Percentiles rank a stretch among this genome's conserved stretches.
These are phyloP conservation scores for Drosophila baimaii DNA, from an alignment of 1,140 invertebrate genomes.

Conservation along the genomic window DNA sequence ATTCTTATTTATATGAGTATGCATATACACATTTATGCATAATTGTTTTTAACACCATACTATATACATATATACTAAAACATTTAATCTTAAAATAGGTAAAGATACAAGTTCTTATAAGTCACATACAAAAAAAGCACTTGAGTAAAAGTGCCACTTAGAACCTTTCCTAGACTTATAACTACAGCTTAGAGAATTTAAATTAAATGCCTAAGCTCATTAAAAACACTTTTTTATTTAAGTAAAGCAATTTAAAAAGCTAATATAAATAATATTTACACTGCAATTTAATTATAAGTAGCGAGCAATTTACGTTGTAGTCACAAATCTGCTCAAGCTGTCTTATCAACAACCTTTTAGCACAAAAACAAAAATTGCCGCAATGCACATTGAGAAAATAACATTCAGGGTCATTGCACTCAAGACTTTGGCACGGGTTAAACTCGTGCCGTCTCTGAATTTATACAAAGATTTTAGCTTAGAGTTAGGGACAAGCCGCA, in stretches of 20 bases:
- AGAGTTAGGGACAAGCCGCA: constrained; percentile 17
- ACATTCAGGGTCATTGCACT: constrained; percentile 70
- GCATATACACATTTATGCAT: too few species aligned
- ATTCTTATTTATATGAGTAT: not conserved
- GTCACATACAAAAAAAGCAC: not conserved
- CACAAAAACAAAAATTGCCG: constrained; percentile 1
- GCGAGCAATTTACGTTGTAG: not conserved
- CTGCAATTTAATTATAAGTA: not conserved
- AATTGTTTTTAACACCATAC: too few species aligned
- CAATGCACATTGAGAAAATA: constrained; percentile 33
- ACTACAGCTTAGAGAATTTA: not conserved
- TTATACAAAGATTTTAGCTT: not conserved
- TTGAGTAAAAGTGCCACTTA: not conserved
- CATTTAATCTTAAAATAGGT: not conserved
- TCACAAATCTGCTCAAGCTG: not conserved
- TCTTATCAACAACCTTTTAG: constrained; percentile 19
- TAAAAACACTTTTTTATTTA: not conserved
- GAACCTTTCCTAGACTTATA: not conserved
- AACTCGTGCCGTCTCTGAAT: constrained; percentile 5
- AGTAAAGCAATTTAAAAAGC: not conserved
- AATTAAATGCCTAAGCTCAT: not conserved
- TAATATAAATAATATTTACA: not conserved
- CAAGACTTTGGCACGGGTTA: constrained; percentile 32
- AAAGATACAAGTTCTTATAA: not conserved
- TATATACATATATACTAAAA: too few species aligned